Base-by-base conservation (phyloP, 2,888 invertebrate species). In the Ametastegia equiseti region DNA sequence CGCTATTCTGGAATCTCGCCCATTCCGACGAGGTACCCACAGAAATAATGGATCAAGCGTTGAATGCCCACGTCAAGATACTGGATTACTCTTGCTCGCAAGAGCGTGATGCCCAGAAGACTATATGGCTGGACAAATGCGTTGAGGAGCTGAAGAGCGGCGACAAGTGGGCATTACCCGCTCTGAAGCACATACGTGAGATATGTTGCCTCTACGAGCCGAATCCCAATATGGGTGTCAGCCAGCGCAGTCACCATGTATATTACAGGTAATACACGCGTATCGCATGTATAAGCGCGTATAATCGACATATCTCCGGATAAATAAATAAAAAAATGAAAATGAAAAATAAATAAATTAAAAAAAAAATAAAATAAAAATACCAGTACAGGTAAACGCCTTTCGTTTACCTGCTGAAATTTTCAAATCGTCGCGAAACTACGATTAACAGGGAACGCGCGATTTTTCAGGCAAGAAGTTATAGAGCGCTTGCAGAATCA, bases 1-100 rank as follows among this genome's bases (percentile, higher is more conserved):
- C 97, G 83, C 93, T 99, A 65, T 97, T 99, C 92, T 99, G 99
- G 99, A 98, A 98, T 90, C 93, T 99, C 91, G 98, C 98, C 5
- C 98, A 98, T 92, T 97, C 98, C 80, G 97, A 97, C 87, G 98
- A 99, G 92, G 97, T 98, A 81, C 97, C 98, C 82, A 98, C 98
- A 1, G 99, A 99, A 92, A 98, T 98, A 83, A 97, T 99, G 95
- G 99, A 99, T 92, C 98, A 98, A 91, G 98, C 99, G 1, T 93
- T 99, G 85, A 95, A 96, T 47, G 98, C 98, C 83, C 98, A 99
- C 90, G 97, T 98, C 15, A 99, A 99, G 94, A 99, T 99, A 90
- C 93, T 99, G 84, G 99, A 99, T 93, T 99, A 98, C 91, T 98
- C 98, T 90, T 99, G 98, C 93, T 98, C 98, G 80, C 98, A 98